Base-by-base conservation (phyloP, 1,140 invertebrate species). In the Magallana gigas region DNA sequence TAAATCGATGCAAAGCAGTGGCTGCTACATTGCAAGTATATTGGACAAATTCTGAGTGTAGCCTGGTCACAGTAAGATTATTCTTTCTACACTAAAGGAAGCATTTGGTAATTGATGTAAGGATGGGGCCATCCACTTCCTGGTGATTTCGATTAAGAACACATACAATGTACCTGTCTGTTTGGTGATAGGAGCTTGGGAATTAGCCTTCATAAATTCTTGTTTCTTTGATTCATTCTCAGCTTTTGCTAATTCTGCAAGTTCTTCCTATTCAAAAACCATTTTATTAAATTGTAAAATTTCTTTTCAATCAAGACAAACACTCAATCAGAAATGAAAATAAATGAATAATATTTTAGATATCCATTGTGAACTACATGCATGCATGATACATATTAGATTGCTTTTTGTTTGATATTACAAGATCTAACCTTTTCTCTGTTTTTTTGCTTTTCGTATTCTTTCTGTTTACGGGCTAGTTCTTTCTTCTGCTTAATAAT, bases 401-500 rank as follows among this genome's bases (percentile, higher is more conserved):
- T 64, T 14, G 14, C 62, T 64, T 14, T 64, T 18, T 3, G 62
- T 64, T 16, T 2, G 5, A 64, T 64, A 18, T 64, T 4, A 48
- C 18, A 2, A 64, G 3, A 86, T 57, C 29, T 83, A 83, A 94
- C 94, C 87, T 98, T 96, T 91, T 96, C 96, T 90, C 92, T 92
- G 29, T 93, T 91, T 87, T 94, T 94, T 92, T 99, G 97, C 91
- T 97, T 98, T 93, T 99, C 98, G 95, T 97, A 99, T 94, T 98
- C 97, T 94, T 99, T 99, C 81, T 98, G 89, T 94, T 98, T 97
- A 82, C 97, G 96, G 18, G 96, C 96, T 91, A 98, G 98, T 94
- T 99, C 98, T 92, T 96, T 97, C 93, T 99, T 99, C 94, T 99
- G 99, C 1, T 97, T 96, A 58, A 99, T 96, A 84, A 99, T 97